Evolutionary conservation across 1,140 invertebrate species (phyloP).

Genomic region (Anastatus disparis): DNA sequence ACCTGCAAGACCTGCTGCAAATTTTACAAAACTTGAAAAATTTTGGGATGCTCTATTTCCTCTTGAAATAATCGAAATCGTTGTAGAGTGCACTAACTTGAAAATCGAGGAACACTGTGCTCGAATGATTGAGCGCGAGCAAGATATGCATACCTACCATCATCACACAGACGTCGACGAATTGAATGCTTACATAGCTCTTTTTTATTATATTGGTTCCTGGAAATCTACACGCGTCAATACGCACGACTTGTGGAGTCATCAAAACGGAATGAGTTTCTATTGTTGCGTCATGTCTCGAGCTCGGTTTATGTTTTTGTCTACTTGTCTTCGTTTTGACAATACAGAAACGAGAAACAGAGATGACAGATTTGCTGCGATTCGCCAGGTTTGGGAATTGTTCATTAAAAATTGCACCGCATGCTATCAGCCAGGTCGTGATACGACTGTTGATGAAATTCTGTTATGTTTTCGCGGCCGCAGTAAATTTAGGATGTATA

Average conservation of each 20-base stretch:
- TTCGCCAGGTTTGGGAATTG: slow-evolving; percentile 43
- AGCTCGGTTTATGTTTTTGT: slow-evolving; percentile 19
- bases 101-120: slow-evolving; percentile 24
- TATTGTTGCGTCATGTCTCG: neutral
- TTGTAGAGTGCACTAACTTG: slow-evolving; percentile 36
- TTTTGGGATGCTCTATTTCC: slow-evolving; percentile 35
- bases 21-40: slow-evolving; percentile 18
- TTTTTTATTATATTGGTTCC: slow-evolving; percentile 33
- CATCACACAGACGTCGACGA: slow-evolving; percentile 32
- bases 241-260: slow-evolving; percentile 10
- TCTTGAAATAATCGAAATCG: slow-evolving; percentile 28
- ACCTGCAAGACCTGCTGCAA: neutral
- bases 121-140: neutral
- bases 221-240: slow-evolving; percentile 27
- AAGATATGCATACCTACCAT: slow-evolving; percentile 30
- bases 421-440: neutral
- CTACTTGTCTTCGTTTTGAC: slow-evolving; percentile 27
- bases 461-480: slow-evolving; percentile 58
- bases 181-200: slow-evolving; percentile 39
- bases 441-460: slow-evolving; percentile 52
- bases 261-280: slow-evolving; percentile 11
- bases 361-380: slow-evolving; percentile 41
- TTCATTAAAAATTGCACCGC: slow-evolving; percentile 20
- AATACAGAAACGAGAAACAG: slow-evolving; percentile 2
- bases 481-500: slow-evolving; percentile 60